phyloP scores from a whole-genome alignment of 2,797 vertebrate species.

The Telmatherina bonti region DNA sequence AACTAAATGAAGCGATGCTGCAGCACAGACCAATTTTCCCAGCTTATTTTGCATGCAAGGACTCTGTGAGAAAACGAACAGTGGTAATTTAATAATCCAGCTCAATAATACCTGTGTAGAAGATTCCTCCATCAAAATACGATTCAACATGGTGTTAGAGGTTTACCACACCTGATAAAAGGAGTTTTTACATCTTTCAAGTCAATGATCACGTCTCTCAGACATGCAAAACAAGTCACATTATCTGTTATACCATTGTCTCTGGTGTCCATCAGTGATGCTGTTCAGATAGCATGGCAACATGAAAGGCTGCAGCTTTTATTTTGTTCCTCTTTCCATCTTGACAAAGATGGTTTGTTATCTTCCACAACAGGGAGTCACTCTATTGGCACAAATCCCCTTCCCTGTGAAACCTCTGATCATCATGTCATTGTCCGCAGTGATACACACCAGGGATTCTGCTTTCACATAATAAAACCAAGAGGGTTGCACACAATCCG shows the following conservation, averaged over 20 bases:
- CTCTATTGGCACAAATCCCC: conserved; percentile 73
- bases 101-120: conserved; percentile 32
- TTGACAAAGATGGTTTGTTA: conserved; percentile 63
- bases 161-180: conserved; percentile 37
- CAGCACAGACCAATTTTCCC: conserved; percentile 47
- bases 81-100: conserved; percentile 63
- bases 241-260: conserved; percentile 41
- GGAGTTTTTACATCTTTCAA: conserved; percentile 56
- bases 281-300: conserved; percentile 51
- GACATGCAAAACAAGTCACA: conserved; percentile 33
- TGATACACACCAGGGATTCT: conserved; percentile 69
- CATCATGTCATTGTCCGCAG: conserved; percentile 78
- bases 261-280: conserved; percentile 38
- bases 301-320: conserved; percentile 57
- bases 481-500: conserved; percentile 62
- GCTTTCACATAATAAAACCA: conserved; percentile 70
- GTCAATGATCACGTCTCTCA: conserved; percentile 40
- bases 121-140: conserved; percentile 17
- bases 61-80: conserved; percentile 25
- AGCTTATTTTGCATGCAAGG: conserved; percentile 51
- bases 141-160: conserved; percentile 25
- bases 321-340: conserved; percentile 47
- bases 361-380: conserved; percentile 66
- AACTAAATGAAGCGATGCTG: conserved; percentile 54
- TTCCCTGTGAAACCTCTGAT: conserved; percentile 76